Evolutionary conservation across 2,113 vertebrate genomes (phyloP), one percentile per base, ranked within the genome.

Genomic region (Pleuronectes platessa): DNA sequence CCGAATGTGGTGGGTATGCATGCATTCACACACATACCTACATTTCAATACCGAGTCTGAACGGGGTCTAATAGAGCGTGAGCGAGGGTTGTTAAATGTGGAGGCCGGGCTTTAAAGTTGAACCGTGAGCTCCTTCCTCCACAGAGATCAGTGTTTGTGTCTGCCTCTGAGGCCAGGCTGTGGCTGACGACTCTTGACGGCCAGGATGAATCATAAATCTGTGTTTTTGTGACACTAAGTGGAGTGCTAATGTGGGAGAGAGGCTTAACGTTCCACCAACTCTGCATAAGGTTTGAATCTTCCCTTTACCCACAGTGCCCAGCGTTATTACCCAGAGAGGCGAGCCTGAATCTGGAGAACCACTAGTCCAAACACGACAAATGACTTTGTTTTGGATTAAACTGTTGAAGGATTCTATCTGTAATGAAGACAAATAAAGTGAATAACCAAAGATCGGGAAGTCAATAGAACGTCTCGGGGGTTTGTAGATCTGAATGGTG

Each of bases 211-310:
- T 59, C 62, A 14, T 47, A 64, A 64, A 58, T 42, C 67, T 13
- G 26, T 18, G 63, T 54, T 71, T 69, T 42, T 76, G 53, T 66
- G 6, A 20, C 49, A 14, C 64, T 61, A 18, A 26, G 59, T 55
- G 1, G 10, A 68, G 20, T 26, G 9, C 24, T 45, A 20, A 45
- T 71, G 49, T 74, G 23, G 58, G 66, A 62, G 77, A 37, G 6
- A 31, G 23, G 37, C 56, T 59, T n/a, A 51, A 49, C 35, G 51
- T 71, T 76, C 49, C 47, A 75, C 61, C 60, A 12, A 24, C 55
- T 27, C 55, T 14, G 4, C 21, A 67, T 26, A n/a, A 17, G 15
- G 21, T 6, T 5, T 27, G 9, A 65, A 49, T 27, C 17, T 31
- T 14, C 3, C 17, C 17, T 49, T 59, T 26, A 59, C 5, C 31